Evolutionary conservation across 2,113 vertebrate species (phyloP), one percentile per base, ranked within the genome.

Genomic region (Typhlomys cinereus): DNA sequence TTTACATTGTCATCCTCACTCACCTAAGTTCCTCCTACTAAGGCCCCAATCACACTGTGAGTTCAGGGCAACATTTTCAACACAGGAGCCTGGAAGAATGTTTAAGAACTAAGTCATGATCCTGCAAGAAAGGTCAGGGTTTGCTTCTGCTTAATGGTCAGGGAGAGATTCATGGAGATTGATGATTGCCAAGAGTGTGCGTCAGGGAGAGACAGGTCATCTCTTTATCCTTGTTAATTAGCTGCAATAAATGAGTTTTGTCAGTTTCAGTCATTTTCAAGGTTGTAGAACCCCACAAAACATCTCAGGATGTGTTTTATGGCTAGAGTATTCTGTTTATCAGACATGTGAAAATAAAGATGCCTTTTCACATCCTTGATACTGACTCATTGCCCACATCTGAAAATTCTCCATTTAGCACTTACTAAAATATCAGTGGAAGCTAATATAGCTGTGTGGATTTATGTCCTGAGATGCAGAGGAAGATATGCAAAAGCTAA

Each of bases 351-450:
- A 44, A 91, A 92, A 21, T 44, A 78, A 78, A 91, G 69, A 36
- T n/a, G 27, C 59, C 74, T 90, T 92, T 57, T 76, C 73, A n/a
- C 36, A 67, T 88, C 57, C 48, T 54, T 48, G 52, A 92, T 66
- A 21, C 59, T 54, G 57, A 93, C 66, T 89, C 92, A 82, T 57
- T 57, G 41, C 85, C 61, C 54, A 86, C 57, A 76, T 84, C 71
- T 50, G 31, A 91, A 94, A 82, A 74, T 88, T 17, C 59, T 88
- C 66, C 71, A 75, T 46, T 91, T 80, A 84, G 75, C 76, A 29
- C 59, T 87, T 79, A 76, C 80, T 90, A 59, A 92, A 95, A 86
- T 57, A 44, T 92, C 69, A 85, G 29, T 54, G 44, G 25, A 94
- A 80, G 81, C 69, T 86, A 84, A 86, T 81, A 36, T 20, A 23